Evolutionary conservation across 2,113 vertebrate genomes (phyloP).

Genomic region (Xiphophorus maculatus): DNA sequence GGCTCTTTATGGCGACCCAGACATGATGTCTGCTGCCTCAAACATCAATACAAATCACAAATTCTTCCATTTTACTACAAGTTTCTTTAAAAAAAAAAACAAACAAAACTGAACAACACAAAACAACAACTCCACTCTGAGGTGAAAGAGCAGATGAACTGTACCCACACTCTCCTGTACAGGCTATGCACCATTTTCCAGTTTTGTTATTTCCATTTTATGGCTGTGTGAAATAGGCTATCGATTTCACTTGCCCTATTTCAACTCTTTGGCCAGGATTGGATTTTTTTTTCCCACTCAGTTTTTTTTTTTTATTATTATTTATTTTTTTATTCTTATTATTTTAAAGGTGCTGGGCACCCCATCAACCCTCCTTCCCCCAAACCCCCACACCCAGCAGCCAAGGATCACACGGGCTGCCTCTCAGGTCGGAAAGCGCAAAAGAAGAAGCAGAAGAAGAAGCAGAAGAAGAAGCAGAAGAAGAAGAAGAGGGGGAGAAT

Average conservation of each 20-base stretch:
- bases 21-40: too few relatives aligned
- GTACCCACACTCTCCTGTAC: conserved; percentile 25
- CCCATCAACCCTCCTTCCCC: not conserved
- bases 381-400: not conserved
- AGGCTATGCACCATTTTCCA: conserved; percentile 54
- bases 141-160: conserved; percentile 30
- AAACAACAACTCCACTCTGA: conserved; percentile 40
- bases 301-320: not conserved
- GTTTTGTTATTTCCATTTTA: conserved; percentile 70
- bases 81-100: too few relatives aligned
- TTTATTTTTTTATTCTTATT: not conserved
- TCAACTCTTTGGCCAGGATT: conserved; percentile 66
- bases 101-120: too few relatives aligned
- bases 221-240: conserved; percentile 66
- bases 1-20: too few relatives aligned
- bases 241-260: conserved; percentile 69
- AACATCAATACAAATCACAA: too few relatives aligned
- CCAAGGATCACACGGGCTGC: conserved; percentile 30
- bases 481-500: not conserved
- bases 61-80: too few relatives aligned
- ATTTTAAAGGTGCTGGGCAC: conserved; percentile 34
- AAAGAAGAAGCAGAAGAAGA: not conserved
- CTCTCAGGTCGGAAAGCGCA: conserved; percentile 57
- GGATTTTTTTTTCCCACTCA: conserved; percentile 36
- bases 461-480: not conserved